Percentiles rank a stretch among this genome's conserved stretches.
Conservation (phyloP, 35 echinoderm and acorn worm genomes). For the Lytechinus pictus region DNA sequence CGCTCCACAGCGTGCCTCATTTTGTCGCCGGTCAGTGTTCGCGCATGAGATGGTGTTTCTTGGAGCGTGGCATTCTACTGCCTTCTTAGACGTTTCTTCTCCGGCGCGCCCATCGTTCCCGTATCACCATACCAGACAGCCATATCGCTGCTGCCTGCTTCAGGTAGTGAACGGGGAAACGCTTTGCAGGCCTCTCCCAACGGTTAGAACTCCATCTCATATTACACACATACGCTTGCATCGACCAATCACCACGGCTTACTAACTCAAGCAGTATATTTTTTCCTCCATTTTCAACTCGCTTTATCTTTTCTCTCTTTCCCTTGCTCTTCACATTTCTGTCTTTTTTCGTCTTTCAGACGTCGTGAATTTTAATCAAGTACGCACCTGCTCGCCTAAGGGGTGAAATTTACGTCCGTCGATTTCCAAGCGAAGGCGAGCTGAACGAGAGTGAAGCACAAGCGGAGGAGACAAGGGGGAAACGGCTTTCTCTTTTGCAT, state of each 20-base stretch:
- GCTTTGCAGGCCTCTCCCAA: not conserved
- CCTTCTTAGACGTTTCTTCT: not conserved
- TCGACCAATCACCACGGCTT: slow-evolving; percentile 34
- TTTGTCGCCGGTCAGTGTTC: not conserved
- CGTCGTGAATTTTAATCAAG: slow-evolving; percentile 43
- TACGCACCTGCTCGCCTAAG: slow-evolving; percentile 33
- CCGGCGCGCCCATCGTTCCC: not conserved
- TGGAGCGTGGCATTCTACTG: not conserved
- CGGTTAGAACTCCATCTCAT: not conserved
- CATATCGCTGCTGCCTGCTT: not conserved
- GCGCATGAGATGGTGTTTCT: not conserved
- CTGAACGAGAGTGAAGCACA: not conserved
- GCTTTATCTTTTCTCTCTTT: not conserved
- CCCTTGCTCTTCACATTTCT: not conserved
- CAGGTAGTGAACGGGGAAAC: not conserved
- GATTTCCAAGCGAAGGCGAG: slow-evolving; percentile 5
- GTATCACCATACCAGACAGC: not conserved
- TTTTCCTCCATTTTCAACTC: not conserved
- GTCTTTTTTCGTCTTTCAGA: not conserved
- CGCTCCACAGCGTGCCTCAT: not conserved
- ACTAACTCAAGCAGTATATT: not conserved
- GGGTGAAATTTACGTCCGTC: slow-evolving; percentile 40
- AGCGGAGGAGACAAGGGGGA: not conserved
- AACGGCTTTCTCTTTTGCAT: not conserved
- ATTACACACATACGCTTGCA: slow-evolving; percentile 4